Base-by-base conservation (phyloP, 2,113 vertebrate genomes). In the Tretioscincus oriximinensis region DNA sequence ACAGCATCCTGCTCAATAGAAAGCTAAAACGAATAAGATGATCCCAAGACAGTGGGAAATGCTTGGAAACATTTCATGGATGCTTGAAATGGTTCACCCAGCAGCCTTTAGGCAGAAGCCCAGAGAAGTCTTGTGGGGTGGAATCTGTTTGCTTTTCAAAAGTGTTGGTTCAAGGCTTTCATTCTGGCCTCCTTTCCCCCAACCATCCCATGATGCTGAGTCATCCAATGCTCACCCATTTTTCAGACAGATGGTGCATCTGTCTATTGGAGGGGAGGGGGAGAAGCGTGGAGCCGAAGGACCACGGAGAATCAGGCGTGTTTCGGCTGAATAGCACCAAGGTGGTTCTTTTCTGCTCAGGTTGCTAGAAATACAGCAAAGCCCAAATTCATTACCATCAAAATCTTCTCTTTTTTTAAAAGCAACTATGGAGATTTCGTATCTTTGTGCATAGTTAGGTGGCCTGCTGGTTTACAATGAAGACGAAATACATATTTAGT, bases 281-380 rank as follows among this genome's bases (percentile, higher is more conserved):
- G 65, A 41, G 51, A 54, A 4, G 26, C 3, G 8, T 20, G 18
- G 12, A 60, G 35, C 9, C 63, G 9, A n/a, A 28, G 60, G n/a
- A 31, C 28, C 61, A 41, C 31, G 45, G 4, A 7, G n/a, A 31
- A 14, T 45, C 10, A 3, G 41, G 20, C 29, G 5, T 1, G 29
- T 0, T 0, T 11, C 12, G 73, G 51, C 41, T 22, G 11, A 87
- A 35, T 5, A 87, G 60, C 77, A 71, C 78, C 73, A 68, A 85
- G 84, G 88, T 54, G 20, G 92, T 87, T 83, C 89, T 86, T 1
- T 74, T 84, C 83, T 84, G 76, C 78, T 18, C 49, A 77, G 79
- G 88, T 81, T 86, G 81, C 83, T 89, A 89, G 87, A 88, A 90
- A 92, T 90, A 89, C 89, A 93, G 85, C 85, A 89, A 91, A 89